Evolutionary conservation across 1,140 invertebrate genomes (phyloP), one percentile per base, ranked within the genome.

Genomic region (Ptiloglossa arizonensis): DNA sequence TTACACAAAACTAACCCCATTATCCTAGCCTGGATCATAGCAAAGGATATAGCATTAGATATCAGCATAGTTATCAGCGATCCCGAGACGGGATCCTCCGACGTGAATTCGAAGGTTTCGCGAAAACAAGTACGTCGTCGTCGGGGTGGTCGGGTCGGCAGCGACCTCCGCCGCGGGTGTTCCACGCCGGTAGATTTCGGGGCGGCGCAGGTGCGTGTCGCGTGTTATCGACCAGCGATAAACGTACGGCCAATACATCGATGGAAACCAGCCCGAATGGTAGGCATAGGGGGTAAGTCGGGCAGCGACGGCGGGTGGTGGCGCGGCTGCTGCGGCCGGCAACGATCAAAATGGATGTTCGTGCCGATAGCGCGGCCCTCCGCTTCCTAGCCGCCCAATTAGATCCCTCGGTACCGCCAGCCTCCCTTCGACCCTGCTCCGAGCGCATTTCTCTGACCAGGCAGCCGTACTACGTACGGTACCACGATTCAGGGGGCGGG

Each of bases 141-240:
- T n/a, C n/a, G n/a, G n/a, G n/a, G n/a, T n/a, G n/a, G n/a, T n/a
- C n/a, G n/a, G 79, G 67, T 81, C 82, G 79, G 60, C 88, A 88
- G 75, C 80, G 87, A 83, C 79, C 84, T 85, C 76, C 80, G 52
- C 19, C 52, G 48, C 54, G 56, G 3, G 56, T 19, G 60, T 64
- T 60, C 35, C 59, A 50, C 48, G 57, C 29, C 32, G 76, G 29
- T 27, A 74, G 71, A 67, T 59, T 77, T 81, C 46, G 19, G 27
- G 66, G 22, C 41, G 57, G 67, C 77, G 79, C 79, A 85, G 74
- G 74, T 85, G 83, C 79, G 73, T 85, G 74, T 63, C 59, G 79
- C 67, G 69, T 82, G 81, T 85, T 89, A 90, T 90, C 86, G 88
- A 90, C 88, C 74, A 86, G 81, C 78, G 68, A 86, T 85, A 86